Evolutionary conservation across 2,888 invertebrate species (phyloP), one percentile per base, ranked within the genome.

Genomic region (Dryobotodes eremita): DNA sequence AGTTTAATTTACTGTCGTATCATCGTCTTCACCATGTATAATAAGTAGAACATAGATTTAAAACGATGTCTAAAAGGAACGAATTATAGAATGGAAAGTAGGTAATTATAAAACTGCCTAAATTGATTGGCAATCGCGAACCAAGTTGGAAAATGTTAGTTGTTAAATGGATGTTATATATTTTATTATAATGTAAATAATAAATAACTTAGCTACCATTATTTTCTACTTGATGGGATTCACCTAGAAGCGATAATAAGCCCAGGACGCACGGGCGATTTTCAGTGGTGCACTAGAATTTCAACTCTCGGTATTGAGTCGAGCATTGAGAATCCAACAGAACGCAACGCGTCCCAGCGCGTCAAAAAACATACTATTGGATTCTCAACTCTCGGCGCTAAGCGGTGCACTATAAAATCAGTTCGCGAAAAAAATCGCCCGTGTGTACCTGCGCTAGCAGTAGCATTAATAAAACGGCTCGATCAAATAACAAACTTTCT

Each of bases 11-110:
- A 46, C 6, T 46, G 10, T 46, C 8, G 46, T 46, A 46, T 10
- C 10, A 2, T 23, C 36, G 11, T 36, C 36, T 36, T 6, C 36
- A 13, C 1, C 23, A 2, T 36, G 13, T 26, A 69, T 31, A 26
- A 31, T 64, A 72, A 68, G 61, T 80, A 71, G 72, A 73, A 59
- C 36, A 10, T 82, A 73, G 31, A 71, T 69, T 69, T 42, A 80
- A 66, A 85, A 77, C 70, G 55, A 76, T 86, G 83, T 86, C 77
- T 82, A 86, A 83, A 86, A 23, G 72, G 81, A 77, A 82, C 86
- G 83, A 83, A 83, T 83, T 83, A 86, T 73, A 62, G 11, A 86
- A 71, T 0, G 50, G 50, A 70, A 77, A 23, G 57, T 62, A 36
- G 69, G 62, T 57, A 46, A 46, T 5, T 46, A 48, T 48, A 36